Conservation (phyloP, 2,888 invertebrate species). For the Microdon myrmicae region DNA sequence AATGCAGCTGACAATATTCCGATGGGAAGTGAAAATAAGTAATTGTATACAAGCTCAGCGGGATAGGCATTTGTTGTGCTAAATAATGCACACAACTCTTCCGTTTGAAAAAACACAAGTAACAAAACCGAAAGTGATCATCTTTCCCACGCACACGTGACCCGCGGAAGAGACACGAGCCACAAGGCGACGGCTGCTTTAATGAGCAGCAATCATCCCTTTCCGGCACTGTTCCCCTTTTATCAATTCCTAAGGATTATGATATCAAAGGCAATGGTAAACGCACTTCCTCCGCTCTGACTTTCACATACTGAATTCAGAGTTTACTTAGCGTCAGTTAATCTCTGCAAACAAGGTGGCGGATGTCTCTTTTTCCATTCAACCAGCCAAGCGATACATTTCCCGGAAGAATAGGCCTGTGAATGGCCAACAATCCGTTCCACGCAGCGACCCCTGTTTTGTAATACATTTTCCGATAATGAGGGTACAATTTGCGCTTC, state of each 20-base stretch:
- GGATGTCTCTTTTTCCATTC: constrained; percentile 34
- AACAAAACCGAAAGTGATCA: constrained; percentile 32
- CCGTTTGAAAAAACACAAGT: constrained; percentile 28
- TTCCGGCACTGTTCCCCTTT: constrained; percentile 1
- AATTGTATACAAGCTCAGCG: constrained; percentile 17
- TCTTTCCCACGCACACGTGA: constrained; percentile 50
- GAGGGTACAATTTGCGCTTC: constrained; percentile 45
- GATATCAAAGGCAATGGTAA: constrained; percentile 3
- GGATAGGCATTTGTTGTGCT: constrained; percentile 28
- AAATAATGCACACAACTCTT: constrained; percentile 30
- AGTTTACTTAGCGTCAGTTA: constrained; percentile 24
- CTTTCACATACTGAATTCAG: constrained; percentile 17
- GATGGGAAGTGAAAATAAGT: constrained; percentile 37
- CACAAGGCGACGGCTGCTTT: constrained; percentile 21
- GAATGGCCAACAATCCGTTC: constrained; percentile 4
- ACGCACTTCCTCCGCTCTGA: constrained; percentile 24
- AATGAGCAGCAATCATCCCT: constrained; percentile 45
- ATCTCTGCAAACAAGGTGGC: constrained; percentile 41
- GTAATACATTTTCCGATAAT: constrained; percentile 25
- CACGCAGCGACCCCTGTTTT: constrained; percentile 3
- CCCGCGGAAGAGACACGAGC: constrained; percentile 33
- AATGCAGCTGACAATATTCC: constrained; percentile 43
- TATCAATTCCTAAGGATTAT: constrained; percentile 23
- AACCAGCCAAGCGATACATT: constrained; percentile 17
- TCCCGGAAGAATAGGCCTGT: constrained; percentile 15